These are phyloP conservation scores for Acrobasis repandana DNA, from an alignment of 2,888 invertebrate genomes.

Conservation along the genomic window DNA sequence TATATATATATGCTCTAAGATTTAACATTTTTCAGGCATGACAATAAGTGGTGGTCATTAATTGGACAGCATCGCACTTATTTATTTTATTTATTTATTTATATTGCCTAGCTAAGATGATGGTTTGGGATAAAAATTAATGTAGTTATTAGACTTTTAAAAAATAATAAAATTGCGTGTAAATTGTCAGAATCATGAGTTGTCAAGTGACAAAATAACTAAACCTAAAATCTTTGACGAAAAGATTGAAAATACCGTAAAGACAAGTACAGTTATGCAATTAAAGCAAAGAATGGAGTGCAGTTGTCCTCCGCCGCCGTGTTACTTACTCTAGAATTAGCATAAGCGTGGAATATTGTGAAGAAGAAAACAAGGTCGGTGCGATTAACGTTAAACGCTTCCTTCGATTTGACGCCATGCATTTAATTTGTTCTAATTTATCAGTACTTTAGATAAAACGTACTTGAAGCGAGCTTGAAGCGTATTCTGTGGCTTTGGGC, in stretches of 20 bases:
- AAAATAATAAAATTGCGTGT: too few relatives aligned
- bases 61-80: too few relatives aligned
- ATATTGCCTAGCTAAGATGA: too few relatives aligned
- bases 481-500: too few relatives aligned
- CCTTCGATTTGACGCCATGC: not conserved
- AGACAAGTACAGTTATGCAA: slow-evolving; percentile 56
- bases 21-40: too few relatives aligned
- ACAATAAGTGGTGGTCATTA: too few relatives aligned
- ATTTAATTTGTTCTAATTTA: not conserved
- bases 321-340: slow-evolving; percentile 42
- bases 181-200: too few relatives aligned
- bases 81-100: too few relatives aligned
- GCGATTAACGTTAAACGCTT: not conserved
- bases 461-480: not conserved
- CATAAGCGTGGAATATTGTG: slow-evolving; percentile 41
- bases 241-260: not conserved
- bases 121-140: too few relatives aligned
- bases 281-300: slow-evolving; percentile 51
- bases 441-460: not conserved
- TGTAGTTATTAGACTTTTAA: too few relatives aligned
- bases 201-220: not conserved
- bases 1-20: too few relatives aligned
- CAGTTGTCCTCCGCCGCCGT: slow-evolving; percentile 52
- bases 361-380: slow-evolving; percentile 44
- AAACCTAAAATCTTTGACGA: not conserved